Conservation (phyloP, 2,797 vertebrate species). For the Myoxocephalus aenaeus region DNA sequence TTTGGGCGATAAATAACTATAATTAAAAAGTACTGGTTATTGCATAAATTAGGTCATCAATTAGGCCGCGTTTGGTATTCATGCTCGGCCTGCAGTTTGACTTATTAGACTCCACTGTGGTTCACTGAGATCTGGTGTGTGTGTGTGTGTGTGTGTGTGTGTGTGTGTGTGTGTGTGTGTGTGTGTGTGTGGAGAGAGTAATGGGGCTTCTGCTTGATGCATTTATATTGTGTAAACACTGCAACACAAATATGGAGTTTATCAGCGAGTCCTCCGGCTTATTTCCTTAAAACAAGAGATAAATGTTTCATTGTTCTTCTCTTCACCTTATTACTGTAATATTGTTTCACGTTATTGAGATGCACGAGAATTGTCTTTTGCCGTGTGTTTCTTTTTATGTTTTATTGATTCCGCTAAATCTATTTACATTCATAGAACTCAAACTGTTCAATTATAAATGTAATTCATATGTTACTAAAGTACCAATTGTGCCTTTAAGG, state of each 20-base stretch:
- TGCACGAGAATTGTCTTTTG: background rate
- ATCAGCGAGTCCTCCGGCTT: background rate
- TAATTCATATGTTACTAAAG: too few relatives aligned
- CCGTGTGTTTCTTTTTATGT: background rate
- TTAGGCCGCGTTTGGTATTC: conserved; percentile 85
- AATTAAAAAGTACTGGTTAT: conserved; percentile 81
- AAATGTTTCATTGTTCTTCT: background rate
- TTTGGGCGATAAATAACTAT: conserved; percentile 80
- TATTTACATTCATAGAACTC: background rate
- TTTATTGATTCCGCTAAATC: background rate
- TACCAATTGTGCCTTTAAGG: too few relatives aligned
- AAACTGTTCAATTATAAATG: too few relatives aligned
- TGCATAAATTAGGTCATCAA: conserved; percentile 87
- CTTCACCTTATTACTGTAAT: background rate
- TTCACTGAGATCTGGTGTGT: conserved; percentile 51
- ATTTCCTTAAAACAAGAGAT: background rate
- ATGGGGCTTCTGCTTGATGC: conserved; percentile 4
- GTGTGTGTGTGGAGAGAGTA: conserved; percentile 7
- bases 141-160: conserved; percentile 12
- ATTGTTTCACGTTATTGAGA: background rate
- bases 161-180: conserved; percentile 15
- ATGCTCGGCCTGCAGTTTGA: conserved; percentile 81
- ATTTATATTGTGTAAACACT: conserved; percentile 12
- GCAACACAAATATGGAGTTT: background rate
- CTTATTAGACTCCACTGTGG: conserved; percentile 74